phyloP scores from a whole-genome alignment of 2,888 invertebrate genomes.

The Habrosyne pyritoides region DNA sequence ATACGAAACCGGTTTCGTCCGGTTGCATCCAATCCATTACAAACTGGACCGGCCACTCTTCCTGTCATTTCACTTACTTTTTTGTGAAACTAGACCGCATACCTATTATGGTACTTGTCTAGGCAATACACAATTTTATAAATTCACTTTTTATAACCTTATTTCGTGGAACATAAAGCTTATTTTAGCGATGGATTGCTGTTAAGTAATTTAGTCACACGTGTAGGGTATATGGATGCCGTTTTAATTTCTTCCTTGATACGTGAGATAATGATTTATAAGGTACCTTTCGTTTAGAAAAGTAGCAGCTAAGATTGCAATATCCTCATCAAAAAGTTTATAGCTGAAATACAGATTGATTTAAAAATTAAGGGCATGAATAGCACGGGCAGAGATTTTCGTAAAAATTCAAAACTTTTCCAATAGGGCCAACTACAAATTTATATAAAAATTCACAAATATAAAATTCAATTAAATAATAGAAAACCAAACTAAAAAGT shows the following conservation, averaged over 20 bases:
- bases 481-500: too few relatives aligned
- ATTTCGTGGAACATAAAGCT: neutral
- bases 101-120: slow-evolving; percentile 18
- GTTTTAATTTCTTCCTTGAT: slow-evolving; percentile 28
- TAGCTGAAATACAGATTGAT: too few relatives aligned
- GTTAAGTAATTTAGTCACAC: neutral
- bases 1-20: slow-evolving; percentile 39
- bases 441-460: too few relatives aligned
- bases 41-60: slow-evolving; percentile 52
- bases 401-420: too few relatives aligned
- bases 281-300: neutral
- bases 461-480: too few relatives aligned
- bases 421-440: too few relatives aligned
- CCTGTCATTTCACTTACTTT: slow-evolving; percentile 62
- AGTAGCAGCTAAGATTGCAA: neutral
- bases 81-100: slow-evolving; percentile 36
- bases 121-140: slow-evolving; percentile 4
- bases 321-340: neutral
- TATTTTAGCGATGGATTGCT: neutral
- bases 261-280: neutral
- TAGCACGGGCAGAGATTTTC: too few relatives aligned
- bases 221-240: slow-evolving; percentile 14
- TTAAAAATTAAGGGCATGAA: too few relatives aligned
- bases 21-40: slow-evolving; percentile 37
- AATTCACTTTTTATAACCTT: neutral